Conservation (phyloP, 37 sponge, comb jelly and placozoan genomes). For the Eunapius fragilis region DNA sequence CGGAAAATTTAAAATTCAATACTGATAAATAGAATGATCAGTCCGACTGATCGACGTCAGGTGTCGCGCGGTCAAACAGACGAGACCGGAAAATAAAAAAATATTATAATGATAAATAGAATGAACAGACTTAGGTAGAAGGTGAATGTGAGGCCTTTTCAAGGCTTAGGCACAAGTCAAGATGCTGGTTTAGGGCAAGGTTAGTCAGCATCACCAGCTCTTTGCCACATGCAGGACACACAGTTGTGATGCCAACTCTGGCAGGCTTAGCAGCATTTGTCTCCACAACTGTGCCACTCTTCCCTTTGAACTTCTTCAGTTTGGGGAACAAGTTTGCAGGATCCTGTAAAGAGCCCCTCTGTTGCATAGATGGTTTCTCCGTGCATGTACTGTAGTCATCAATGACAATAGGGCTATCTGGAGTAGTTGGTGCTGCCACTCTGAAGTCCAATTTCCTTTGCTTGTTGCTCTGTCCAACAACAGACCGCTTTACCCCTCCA, state of each 20-base stretch:
- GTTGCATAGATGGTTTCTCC: neutral
- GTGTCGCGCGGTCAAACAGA: no score
- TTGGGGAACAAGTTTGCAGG: no score
- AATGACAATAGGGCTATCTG: neutral
- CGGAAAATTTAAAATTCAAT: no score
- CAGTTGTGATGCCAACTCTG: neutral
- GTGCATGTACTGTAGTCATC: neutral
- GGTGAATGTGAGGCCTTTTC: neutral
- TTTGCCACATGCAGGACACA: constrained; percentile 13
- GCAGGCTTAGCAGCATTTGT: neutral
- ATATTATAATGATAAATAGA: neutral
- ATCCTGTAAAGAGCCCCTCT: neutral
- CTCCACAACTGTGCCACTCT: neutral
- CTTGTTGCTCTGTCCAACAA: neutral
- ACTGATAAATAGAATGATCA: no score
- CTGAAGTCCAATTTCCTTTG: neutral
- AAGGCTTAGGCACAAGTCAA: neutral
- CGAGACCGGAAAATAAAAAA: neutral
- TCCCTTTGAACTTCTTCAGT: no score
- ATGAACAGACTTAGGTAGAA: neutral
- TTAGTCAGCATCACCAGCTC: neutral
- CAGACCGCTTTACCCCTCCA: neutral
- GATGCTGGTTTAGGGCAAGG: constrained; percentile 6
- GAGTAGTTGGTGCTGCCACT: neutral
- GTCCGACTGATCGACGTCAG: no score